phyloP scores from a whole-genome alignment of 2,888 invertebrate genomes.

The Lasioglossum malachurum region DNA sequence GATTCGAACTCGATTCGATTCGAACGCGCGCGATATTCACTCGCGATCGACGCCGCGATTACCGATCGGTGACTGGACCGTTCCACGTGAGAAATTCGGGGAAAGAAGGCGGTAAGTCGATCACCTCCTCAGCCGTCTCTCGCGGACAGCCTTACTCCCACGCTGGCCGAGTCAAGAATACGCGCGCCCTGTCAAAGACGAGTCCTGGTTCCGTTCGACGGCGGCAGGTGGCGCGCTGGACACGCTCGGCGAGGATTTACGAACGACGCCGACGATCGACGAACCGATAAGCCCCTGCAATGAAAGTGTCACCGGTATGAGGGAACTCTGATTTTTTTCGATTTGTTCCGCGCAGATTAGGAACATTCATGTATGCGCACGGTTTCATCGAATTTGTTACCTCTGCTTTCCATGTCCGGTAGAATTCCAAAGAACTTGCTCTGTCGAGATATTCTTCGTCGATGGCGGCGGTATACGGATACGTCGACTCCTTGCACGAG shows the following conservation, averaged over 20 bases:
- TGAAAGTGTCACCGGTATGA: background rate
- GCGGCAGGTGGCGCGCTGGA: constrained; percentile 51
- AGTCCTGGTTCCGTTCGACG: constrained; percentile 44
- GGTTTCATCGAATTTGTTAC: too few species aligned
- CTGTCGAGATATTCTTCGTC: too few species aligned
- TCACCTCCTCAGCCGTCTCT: constrained; percentile 73
- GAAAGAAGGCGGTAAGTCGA: constrained; percentile 54
- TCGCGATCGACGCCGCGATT: constrained; percentile 21
- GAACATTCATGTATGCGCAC: too few species aligned
- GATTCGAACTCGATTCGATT: constrained; percentile 16
- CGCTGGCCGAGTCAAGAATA: constrained; percentile 83
- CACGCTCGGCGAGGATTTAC: constrained; percentile 47
- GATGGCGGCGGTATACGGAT: too few species aligned
- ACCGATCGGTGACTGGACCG: background rate
- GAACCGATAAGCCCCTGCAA: constrained; percentile 27
- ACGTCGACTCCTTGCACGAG: too few species aligned
- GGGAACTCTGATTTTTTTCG: background rate
- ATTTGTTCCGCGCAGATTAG: background rate
- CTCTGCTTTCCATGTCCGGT: too few species aligned
- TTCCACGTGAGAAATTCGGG: background rate
- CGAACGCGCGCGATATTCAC: constrained; percentile 20
- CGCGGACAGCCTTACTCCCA: constrained; percentile 80
- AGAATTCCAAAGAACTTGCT: too few species aligned
- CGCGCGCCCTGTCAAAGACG: constrained; percentile 78
- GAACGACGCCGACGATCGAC: constrained; percentile 56